These are phyloP conservation scores for Sycon ciliatum DNA, from an alignment of 37 sponge, comb jelly and placozoan species.

Conservation along the genomic window DNA sequence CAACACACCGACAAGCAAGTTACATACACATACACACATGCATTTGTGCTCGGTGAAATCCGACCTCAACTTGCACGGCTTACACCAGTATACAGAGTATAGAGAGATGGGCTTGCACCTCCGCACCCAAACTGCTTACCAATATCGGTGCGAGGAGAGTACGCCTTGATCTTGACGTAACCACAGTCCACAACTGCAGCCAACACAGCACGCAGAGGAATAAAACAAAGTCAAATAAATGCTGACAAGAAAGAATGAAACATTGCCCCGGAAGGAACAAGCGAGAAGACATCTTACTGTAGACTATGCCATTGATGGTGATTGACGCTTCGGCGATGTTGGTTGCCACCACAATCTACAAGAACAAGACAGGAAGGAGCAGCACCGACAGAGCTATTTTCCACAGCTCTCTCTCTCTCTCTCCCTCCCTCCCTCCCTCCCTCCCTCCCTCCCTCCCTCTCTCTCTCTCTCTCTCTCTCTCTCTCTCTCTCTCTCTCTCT, in stretches of 20 bases:
- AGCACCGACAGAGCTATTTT: too few species aligned
- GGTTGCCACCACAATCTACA: conserved; percentile 79
- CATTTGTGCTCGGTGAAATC: background rate
- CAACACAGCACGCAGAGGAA: background rate
- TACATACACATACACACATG: too few species aligned
- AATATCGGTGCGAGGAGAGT: conserved; percentile 48
- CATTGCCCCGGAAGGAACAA: background rate
- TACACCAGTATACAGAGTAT: too few species aligned
- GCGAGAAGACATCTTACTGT: conserved; percentile 35
- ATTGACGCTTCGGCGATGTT: conserved; percentile 92
- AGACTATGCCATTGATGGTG: conserved; percentile 78
- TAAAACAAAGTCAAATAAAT: background rate
- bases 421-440: too few species aligned
- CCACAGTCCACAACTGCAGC: conserved; percentile 80
- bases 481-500: too few species aligned
- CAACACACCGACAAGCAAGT: background rate
- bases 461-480: too few species aligned
- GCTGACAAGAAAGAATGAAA: background rate
- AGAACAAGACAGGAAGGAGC: background rate
- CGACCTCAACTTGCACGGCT: too few species aligned
- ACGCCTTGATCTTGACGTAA: conserved; percentile 76
- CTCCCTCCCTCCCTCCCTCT: too few species aligned
- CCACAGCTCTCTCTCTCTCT: too few species aligned
- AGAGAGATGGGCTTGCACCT: background rate
- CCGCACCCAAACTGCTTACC: conserved; percentile 28